phyloP scores from a whole-genome alignment of 2,113 vertebrate genomes.

The Pterocles orientalis region DNA sequence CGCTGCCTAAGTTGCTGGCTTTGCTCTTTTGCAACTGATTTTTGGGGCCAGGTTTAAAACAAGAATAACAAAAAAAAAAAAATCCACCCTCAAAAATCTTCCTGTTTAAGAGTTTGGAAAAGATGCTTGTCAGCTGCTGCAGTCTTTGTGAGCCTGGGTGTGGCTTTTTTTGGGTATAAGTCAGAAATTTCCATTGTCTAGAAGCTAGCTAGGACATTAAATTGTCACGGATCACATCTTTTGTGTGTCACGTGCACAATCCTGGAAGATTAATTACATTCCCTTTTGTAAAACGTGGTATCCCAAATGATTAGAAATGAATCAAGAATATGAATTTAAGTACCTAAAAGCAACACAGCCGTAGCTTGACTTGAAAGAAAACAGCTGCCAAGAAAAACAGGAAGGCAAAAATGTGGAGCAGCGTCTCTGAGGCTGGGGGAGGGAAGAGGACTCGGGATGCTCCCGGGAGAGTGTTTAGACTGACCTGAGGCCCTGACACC shows the following conservation, averaged over 20 bases:
- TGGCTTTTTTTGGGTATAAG: conserved; percentile 25
- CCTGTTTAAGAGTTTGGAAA: background rate
- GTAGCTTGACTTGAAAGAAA: conserved; percentile 19
- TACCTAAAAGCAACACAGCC: conserved; percentile 16
- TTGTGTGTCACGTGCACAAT: conserved; percentile 21
- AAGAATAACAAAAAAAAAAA: background rate
- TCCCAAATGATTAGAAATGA: conserved; percentile 46
- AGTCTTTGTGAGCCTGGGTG: conserved; percentile 23
- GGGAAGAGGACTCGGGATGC: background rate
- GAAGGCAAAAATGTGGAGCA: background rate
- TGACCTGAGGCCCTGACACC: conserved; percentile 12
- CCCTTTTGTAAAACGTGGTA: conserved; percentile 15
- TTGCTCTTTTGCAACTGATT: background rate
- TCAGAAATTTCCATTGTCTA: conserved; percentile 56
- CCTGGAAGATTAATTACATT: conserved; percentile 55
- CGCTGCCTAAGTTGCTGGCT: background rate
- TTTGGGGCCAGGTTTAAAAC: conserved; percentile 17
- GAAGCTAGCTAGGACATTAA: conserved; percentile 23
- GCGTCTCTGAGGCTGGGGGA: background rate
- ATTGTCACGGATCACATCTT: conserved; percentile 46
- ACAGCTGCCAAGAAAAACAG: conserved; percentile 41
- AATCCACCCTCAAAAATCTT: background rate
- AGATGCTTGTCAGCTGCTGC: conserved; percentile 52
- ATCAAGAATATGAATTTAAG: conserved; percentile 54
- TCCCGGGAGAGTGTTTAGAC: background rate